phyloP scores from a whole-genome alignment of 2,797 vertebrate species.

The Gephyroberyx darwinii region DNA sequence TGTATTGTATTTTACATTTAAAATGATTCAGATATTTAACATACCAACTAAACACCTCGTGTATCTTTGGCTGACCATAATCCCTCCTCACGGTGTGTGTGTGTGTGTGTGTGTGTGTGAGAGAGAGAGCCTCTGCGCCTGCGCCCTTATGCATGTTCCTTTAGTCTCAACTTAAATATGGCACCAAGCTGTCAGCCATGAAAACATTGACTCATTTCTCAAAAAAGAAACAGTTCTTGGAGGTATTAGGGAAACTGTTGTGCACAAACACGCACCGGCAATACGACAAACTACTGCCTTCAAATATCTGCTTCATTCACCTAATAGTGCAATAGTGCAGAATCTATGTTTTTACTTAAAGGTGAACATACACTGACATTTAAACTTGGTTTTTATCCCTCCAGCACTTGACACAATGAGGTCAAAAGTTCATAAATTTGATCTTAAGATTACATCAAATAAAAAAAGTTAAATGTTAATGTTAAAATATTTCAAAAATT shows the following conservation, averaged over 20 bases:
- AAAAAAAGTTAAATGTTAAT: too few species aligned
- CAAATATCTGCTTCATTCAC: conserved; percentile 34
- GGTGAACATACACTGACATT: conserved; percentile 51
- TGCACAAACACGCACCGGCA: conserved; percentile 37
- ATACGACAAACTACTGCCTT: conserved; percentile 54
- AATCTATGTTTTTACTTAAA: conserved; percentile 29
- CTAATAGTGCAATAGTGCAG: conserved; percentile 7
- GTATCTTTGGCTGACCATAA: conserved; percentile 6
- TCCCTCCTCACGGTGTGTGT: conserved; percentile 14
- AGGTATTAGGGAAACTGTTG: conserved; percentile 56
- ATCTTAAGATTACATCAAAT: conserved; percentile 30
- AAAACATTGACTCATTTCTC: conserved; percentile 67
- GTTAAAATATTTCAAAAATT: too few species aligned
- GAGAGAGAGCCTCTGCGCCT: not conserved
- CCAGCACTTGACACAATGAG: conserved; percentile 45
- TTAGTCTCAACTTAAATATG: conserved; percentile 52
- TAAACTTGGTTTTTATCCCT: conserved; percentile 57
- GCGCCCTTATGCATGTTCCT: conserved; percentile 36
- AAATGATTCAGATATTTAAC: conserved; percentile 41
- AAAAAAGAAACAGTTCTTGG: conserved; percentile 69
- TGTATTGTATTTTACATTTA: conserved; percentile 14
- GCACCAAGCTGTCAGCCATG: conserved; percentile 39
- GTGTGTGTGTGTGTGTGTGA: conserved; percentile 4
- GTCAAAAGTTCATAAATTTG: conserved; percentile 34
- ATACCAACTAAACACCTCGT: conserved; percentile 17